phyloP scores from a whole-genome alignment of 2,113 vertebrate species.

The Cephalopholis sonnerati region DNA sequence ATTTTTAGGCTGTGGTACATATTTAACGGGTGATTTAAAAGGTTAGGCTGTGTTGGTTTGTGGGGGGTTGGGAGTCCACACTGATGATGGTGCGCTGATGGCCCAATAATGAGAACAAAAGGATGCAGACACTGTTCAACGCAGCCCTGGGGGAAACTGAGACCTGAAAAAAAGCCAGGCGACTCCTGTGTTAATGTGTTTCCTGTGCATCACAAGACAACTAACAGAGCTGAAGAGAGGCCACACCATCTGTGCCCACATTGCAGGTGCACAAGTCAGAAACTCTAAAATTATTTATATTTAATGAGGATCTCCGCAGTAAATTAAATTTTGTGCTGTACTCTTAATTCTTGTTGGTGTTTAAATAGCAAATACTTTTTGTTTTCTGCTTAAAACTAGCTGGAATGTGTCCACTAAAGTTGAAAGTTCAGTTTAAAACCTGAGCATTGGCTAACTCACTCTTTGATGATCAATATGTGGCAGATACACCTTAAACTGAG shows the following conservation, averaged over 20 bases:
- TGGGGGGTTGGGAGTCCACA: conserved; percentile 12
- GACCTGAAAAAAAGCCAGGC: conserved; percentile 47
- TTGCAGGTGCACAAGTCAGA: conserved; percentile 16
- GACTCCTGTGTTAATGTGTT: conserved; percentile 52
- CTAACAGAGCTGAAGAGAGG: conserved; percentile 16
- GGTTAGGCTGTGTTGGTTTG: conserved; percentile 28
- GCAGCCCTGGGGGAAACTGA: conserved; percentile 20
- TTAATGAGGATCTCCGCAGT: not conserved
- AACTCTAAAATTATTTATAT: conserved; percentile 11
- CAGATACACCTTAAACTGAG: no score
- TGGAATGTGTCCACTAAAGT: not conserved
- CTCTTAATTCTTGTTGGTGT: not conserved
- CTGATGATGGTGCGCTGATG: conserved; percentile 29
- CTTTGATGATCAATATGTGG: not conserved
- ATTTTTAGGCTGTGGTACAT: not conserved
- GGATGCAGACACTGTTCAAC: conserved; percentile 31
- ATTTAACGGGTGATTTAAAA: conserved; percentile 35
- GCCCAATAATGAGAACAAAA: conserved; percentile 47
- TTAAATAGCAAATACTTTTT: not conserved
- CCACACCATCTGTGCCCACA: conserved; percentile 51
- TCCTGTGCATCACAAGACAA: conserved; percentile 29
- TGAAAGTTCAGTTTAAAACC: not conserved
- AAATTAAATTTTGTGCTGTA: not conserved
- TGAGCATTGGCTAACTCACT: not conserved
- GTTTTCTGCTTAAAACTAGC: not conserved